Conservation (phyloP, 2,113 vertebrate species). For the Hassar affinis region DNA sequence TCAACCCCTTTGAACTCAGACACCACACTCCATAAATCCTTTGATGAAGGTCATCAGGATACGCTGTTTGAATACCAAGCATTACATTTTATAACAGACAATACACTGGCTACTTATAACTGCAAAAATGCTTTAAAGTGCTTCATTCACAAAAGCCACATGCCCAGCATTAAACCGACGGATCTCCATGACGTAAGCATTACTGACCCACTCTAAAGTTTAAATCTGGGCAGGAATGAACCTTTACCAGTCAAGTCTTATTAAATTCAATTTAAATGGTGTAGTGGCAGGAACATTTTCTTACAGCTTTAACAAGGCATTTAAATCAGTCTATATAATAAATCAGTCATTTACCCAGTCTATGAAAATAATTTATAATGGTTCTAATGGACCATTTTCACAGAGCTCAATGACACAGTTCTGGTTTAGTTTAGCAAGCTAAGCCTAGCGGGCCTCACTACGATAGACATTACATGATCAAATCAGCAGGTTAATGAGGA, state of each 20-base stretch:
- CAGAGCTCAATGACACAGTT: background rate
- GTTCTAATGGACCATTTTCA: background rate
- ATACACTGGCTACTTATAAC: background rate
- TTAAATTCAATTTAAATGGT: background rate
- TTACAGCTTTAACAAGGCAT: slow-evolving; percentile 4
- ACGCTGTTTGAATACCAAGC: slow-evolving; percentile 10
- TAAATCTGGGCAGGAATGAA: background rate
- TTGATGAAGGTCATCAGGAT: slow-evolving; percentile 39
- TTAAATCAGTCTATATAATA: slow-evolving; percentile 4
- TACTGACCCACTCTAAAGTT: background rate
- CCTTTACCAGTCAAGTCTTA: background rate
- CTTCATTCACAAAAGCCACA: background rate
- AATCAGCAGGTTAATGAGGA: background rate
- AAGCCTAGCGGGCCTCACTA: background rate
- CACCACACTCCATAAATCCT: slow-evolving; percentile 32
- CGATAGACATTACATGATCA: background rate
- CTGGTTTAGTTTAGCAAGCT: background rate
- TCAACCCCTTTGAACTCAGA: slow-evolving; percentile 23
- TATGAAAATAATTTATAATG: background rate
- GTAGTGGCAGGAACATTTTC: background rate
- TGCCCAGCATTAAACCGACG: background rate
- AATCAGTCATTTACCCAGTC: background rate
- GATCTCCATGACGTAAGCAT: background rate
- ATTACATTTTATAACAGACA: slow-evolving; percentile 10
- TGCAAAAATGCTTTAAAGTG: slow-evolving; percentile 13